A percentile compares a stretch with the other conserved stretches of the same genome.
phyloP scores from a whole-genome alignment of 2,113 vertebrate genomes.

The Hypocryptadius cinnamomeus region DNA sequence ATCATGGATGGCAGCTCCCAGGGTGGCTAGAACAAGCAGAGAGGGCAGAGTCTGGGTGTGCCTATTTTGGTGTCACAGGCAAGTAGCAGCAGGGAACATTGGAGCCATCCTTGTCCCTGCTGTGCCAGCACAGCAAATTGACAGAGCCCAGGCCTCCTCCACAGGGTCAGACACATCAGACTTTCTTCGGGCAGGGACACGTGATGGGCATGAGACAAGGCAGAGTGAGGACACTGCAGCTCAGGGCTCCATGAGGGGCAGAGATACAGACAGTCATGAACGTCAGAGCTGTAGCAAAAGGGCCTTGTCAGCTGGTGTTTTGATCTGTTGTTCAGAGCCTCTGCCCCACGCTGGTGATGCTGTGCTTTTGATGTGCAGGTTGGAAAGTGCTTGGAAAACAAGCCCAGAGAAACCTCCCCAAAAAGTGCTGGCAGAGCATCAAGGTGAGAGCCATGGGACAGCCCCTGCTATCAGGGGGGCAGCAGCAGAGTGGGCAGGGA shows the following conservation, averaged over 20 bases:
- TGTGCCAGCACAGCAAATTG: background rate
- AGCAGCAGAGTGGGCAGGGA: background rate
- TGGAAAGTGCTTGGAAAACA: background rate
- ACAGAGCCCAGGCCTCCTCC: background rate
- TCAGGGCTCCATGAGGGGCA: background rate
- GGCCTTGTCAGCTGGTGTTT: background rate
- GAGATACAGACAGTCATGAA: background rate
- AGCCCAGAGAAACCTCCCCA: background rate
- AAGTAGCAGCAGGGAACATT: background rate
- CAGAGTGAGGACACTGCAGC: background rate
- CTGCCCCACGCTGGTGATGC: background rate
- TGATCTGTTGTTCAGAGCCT: background rate
- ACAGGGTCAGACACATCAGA: background rate
- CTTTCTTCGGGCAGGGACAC: background rate
- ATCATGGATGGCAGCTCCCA: background rate
- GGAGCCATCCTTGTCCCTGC: background rate
- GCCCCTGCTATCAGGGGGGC: background rate
- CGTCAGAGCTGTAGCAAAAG: background rate
- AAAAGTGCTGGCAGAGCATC: background rate
- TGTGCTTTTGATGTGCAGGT: background rate
- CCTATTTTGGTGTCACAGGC: background rate
- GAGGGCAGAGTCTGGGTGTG: background rate
- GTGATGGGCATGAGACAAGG: background rate
- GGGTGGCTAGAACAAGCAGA: background rate
- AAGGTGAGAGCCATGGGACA: background rate